Conservation (phyloP, 2,888 invertebrate species). For the Pseudeuparius sepicola region DNA sequence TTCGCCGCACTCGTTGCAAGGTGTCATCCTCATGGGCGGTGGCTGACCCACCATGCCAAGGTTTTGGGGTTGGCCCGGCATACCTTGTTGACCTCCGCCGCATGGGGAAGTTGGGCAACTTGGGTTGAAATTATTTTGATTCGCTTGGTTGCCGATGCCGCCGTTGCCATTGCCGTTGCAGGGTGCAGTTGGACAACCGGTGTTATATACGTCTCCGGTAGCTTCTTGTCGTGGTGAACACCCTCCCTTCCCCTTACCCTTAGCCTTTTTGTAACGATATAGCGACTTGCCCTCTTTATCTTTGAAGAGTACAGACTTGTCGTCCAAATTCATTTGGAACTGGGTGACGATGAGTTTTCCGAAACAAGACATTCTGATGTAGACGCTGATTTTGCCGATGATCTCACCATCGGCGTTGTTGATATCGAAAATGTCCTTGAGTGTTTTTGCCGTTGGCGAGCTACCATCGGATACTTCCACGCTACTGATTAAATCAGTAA, state of each 20-base stretch:
- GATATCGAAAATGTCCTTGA: slow-evolving; percentile 52
- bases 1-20: slow-evolving; percentile 26
- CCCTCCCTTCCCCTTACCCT: slow-evolving; percentile 16
- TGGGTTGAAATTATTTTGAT: not conserved
- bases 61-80: slow-evolving; percentile 10
- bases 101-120: slow-evolving; percentile 13
- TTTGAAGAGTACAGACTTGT: slow-evolving; percentile 39
- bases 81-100: slow-evolving; percentile 13
- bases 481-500: slow-evolving; percentile 46
- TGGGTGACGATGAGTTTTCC: slow-evolving; percentile 56
- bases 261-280: slow-evolving; percentile 36
- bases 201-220: slow-evolving; percentile 12
- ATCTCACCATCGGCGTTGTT: slow-evolving; percentile 41
- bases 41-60: no score
- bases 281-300: slow-evolving; percentile 38
- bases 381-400: slow-evolving; percentile 50
- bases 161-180: slow-evolving; percentile 8
- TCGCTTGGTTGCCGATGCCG: slow-evolving; percentile 7
- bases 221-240: not conserved
- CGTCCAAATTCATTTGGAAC: slow-evolving; percentile 46
- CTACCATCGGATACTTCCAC: slow-evolving; percentile 37
- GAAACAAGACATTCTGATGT: slow-evolving; percentile 55
- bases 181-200: slow-evolving; percentile 20
- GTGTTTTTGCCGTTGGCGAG: slow-evolving; percentile 45
- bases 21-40: slow-evolving; percentile 16